Evolutionary conservation across 2,797 vertebrate species (phyloP).

Genomic region (Tachyglossus aculeatus): DNA sequence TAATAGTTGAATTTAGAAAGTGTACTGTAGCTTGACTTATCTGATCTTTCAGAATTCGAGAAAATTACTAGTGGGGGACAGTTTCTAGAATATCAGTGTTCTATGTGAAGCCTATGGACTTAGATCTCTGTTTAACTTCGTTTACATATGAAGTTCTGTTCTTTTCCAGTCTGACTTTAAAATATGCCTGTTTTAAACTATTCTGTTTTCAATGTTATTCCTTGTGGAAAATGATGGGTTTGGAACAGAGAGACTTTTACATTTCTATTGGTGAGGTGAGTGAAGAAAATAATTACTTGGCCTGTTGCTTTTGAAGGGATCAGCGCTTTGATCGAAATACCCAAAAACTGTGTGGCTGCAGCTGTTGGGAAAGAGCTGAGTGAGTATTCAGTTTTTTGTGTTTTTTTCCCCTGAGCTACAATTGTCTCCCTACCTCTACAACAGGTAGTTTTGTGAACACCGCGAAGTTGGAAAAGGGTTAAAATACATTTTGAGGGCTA

Average conservation of each 20-base stretch:
- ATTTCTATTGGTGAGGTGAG: slow-evolving; percentile 20
- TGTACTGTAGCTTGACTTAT: neutral
- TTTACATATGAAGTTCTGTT: neutral
- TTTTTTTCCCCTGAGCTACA: neutral
- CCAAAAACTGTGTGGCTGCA: slow-evolving; percentile 88
- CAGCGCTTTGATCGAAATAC: slow-evolving; percentile 86
- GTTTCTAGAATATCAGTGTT: neutral
- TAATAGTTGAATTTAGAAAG: neutral
- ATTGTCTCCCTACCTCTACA: neutral
- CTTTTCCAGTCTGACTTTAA: neutral
- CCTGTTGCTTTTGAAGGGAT: slow-evolving; percentile 77
- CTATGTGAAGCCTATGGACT: neutral
- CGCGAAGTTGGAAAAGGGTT: no score
- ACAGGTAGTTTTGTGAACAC: no score
- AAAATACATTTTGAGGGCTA: no score
- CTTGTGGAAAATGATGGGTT: neutral
- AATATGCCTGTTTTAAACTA: neutral
- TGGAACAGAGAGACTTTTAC: slow-evolving; percentile 5
- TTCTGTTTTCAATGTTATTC: neutral
- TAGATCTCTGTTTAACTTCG: neutral
- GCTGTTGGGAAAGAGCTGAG: slow-evolving; percentile 90
- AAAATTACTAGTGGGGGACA: neutral
- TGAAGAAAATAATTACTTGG: slow-evolving; percentile 24
- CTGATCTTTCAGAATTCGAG: neutral
- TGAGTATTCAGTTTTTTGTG: slow-evolving; percentile 65